Evolutionary conservation across 2,113 vertebrate species (phyloP).

Genomic region (Nansenia antarctica): DNA sequence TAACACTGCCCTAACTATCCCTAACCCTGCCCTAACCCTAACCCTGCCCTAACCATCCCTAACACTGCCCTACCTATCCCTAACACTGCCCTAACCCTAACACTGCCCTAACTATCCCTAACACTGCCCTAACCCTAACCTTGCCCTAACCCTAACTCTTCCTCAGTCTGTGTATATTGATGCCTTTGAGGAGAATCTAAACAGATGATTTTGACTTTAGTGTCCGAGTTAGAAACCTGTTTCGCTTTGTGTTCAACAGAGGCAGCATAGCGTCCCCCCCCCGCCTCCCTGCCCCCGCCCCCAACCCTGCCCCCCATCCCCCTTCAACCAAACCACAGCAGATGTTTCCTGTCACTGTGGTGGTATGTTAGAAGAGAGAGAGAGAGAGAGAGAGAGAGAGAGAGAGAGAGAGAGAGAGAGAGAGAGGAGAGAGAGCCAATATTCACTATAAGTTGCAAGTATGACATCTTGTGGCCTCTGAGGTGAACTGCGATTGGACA

Average conservation of each 20-base stretch:
- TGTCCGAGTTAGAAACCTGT: constrained; percentile 6
- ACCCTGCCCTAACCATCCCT: too few species aligned
- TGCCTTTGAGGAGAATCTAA: not conserved
- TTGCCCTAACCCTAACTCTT: too few species aligned
- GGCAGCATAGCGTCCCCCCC: not conserved
- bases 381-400: not conserved
- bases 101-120: too few species aligned
- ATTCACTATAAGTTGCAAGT: too few species aligned
- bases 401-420: not conserved
- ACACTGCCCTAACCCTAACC: too few species aligned
- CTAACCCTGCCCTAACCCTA: too few species aligned
- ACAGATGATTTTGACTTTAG: not conserved
- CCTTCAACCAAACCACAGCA: not conserved
- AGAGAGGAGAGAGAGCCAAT: not conserved
- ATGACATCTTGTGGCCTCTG: too few species aligned
- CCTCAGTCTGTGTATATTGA: too few species aligned
- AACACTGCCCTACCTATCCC: too few species aligned
- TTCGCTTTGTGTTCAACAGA: not conserved
- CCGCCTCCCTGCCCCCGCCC: not conserved
- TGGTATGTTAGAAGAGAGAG: not conserved
- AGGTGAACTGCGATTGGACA: too few species aligned
- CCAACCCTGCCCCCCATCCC: not conserved
- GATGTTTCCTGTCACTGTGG: not conserved
- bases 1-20: too few species aligned
- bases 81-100: too few species aligned